Evolutionary conservation across 2,113 vertebrate species (phyloP).

Genomic region (human): DNA sequence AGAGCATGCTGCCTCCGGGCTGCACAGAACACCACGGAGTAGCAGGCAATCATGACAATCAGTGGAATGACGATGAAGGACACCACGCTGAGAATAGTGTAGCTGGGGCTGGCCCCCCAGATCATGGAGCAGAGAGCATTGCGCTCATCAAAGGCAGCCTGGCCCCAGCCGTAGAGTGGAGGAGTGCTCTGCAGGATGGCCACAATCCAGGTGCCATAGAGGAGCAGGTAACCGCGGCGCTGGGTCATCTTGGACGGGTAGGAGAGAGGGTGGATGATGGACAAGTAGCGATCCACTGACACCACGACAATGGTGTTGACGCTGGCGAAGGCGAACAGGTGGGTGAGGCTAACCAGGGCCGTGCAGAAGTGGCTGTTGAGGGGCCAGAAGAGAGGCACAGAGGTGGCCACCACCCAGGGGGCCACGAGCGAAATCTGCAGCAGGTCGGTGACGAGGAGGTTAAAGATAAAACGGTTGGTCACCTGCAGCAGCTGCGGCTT

Average conservation of each 20-base stretch:
- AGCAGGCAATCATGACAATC: conserved; percentile 90
- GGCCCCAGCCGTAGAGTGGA: conserved; percentile 92
- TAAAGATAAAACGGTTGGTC: conserved; percentile 93
- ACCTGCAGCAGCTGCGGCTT: conserved; percentile 93
- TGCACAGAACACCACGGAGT: conserved; percentile 92
- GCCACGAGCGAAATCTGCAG: conserved; percentile 91
- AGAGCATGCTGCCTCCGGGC: conserved; percentile 91
- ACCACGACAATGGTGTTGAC: conserved; percentile 94
- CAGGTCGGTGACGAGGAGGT: conserved; percentile 91
- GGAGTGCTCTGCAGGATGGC: conserved; percentile 91
- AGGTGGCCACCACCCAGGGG: conserved; percentile 91
- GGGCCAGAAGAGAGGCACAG: conserved; percentile 89
- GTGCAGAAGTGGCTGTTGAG: conserved; percentile 89
- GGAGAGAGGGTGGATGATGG: conserved; percentile 93
- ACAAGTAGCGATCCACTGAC: conserved; percentile 92
- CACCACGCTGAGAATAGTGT: conserved; percentile 86
- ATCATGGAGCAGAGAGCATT: conserved; percentile 89
- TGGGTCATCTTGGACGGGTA: conserved; percentile 92
- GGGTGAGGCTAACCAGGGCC: conserved; percentile 91
- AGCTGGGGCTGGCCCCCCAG: conserved; percentile 91
- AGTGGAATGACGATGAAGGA: conserved; percentile 90
- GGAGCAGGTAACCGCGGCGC: conserved; percentile 88
- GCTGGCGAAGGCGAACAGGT: conserved; percentile 92
- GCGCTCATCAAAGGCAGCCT: conserved; percentile 87
- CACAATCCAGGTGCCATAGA: conserved; percentile 90